phyloP scores from a whole-genome alignment of 1,140 invertebrate species.

The Proctacanthus coquilletti region DNA sequence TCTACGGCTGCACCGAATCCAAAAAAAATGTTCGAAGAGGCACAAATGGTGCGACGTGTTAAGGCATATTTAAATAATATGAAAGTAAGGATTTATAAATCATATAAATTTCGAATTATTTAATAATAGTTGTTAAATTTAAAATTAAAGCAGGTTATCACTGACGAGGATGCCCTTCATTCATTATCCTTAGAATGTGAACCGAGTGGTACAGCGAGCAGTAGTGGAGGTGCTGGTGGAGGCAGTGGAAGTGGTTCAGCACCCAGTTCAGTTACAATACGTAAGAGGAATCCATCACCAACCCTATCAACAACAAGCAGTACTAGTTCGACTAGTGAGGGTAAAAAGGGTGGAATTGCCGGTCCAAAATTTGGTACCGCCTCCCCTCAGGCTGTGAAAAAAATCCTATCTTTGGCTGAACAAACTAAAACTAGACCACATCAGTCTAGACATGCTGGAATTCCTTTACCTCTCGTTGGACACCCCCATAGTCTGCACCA shows the following conservation, averaged over 20 bases:
- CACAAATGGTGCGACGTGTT: slow-evolving; percentile 91
- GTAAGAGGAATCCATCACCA: slow-evolving; percentile 67
- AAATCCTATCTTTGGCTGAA: slow-evolving; percentile 77
- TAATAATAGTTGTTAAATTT: no score
- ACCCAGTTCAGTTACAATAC: slow-evolving; percentile 31
- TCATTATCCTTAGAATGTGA: slow-evolving; percentile 84
- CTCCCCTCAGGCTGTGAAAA: slow-evolving; percentile 88
- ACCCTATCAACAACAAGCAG: slow-evolving; percentile 79
- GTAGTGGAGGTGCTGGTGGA: slow-evolving; percentile 27
- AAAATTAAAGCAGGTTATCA: slow-evolving; percentile 23
- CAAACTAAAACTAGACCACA: slow-evolving; percentile 75
- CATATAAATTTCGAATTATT: no score
- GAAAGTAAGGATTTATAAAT: slow-evolving; percentile 47
- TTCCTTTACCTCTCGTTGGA: slow-evolving; percentile 33
- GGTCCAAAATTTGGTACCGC: slow-evolving; percentile 72
- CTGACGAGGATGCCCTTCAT: slow-evolving; percentile 80
- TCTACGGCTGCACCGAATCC: slow-evolving; percentile 82
- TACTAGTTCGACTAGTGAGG: slow-evolving; percentile 74
- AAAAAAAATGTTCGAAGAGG: slow-evolving; percentile 98
- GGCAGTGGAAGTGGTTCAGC: slow-evolving; percentile 29
- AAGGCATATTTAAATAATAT: slow-evolving; percentile 90
- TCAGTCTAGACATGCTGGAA: slow-evolving; percentile 50
- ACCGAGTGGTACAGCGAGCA: slow-evolving; percentile 40
- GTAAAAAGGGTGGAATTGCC: slow-evolving; percentile 36
- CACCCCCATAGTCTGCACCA: slow-evolving; percentile 6